These are phyloP conservation scores for Acleris cristana DNA, from an alignment of 2,888 invertebrate species.

Conservation along the genomic window DNA sequence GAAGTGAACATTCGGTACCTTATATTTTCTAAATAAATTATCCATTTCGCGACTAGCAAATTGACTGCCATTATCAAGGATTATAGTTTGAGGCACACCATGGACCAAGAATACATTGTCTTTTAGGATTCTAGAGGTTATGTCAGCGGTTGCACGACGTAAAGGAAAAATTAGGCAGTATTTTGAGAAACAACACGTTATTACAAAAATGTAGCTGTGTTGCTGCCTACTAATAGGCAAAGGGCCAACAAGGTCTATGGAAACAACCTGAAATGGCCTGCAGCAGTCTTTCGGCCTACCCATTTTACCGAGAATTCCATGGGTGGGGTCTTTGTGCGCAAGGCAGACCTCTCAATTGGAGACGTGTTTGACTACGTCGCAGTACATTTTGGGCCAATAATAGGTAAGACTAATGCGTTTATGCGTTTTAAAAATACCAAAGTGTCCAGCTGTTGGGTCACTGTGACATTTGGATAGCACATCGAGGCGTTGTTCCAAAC, in stretches of 20 bases:
- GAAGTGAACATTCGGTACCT: no score
- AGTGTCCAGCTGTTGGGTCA: neutral
- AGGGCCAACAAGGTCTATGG: neutral
- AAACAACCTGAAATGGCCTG: neutral
- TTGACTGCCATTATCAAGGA: no score
- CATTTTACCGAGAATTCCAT: neutral
- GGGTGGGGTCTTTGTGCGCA: neutral
- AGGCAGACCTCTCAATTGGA: neutral
- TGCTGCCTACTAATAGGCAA: neutral
- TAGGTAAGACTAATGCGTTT: neutral
- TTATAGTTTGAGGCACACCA: neutral
- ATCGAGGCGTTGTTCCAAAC: neutral
- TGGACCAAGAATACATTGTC: neutral
- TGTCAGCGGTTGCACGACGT: neutral
- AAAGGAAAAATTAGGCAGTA: neutral
- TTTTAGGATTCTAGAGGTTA: neutral
- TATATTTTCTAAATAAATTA: no score
- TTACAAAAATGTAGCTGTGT: neutral
- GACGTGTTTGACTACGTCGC: neutral
- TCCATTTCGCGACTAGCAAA: no score
- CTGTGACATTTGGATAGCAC: neutral
- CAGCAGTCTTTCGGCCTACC: neutral
- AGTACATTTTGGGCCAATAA: conserved; percentile 6
- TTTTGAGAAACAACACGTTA: neutral
- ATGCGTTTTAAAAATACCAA: neutral